phyloP scores from a whole-genome alignment of 2,113 vertebrate species.

The Neoarius graeffei region DNA sequence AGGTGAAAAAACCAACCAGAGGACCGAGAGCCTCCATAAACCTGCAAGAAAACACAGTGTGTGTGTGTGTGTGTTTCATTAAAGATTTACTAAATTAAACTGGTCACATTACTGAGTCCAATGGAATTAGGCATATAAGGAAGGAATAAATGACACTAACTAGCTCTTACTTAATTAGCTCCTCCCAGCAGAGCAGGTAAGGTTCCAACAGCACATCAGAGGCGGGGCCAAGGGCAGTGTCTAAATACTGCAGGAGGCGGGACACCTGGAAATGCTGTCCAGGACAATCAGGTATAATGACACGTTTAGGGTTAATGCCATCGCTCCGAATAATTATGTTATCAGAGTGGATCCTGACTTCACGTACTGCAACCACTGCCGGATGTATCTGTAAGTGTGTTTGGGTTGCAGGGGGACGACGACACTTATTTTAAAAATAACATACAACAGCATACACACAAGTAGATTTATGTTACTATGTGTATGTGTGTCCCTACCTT shows the following conservation, averaged over 20 bases:
- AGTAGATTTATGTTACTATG: not conserved
- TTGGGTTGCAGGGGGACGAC: not conserved
- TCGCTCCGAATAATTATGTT: too few relatives aligned
- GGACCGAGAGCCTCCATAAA: slow-evolving; percentile 71
- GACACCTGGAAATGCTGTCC: slow-evolving; percentile 59
- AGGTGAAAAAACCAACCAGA: slow-evolving; percentile 70
- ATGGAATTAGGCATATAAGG: not conserved
- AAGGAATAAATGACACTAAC: not conserved
- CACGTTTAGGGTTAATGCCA: not conserved
- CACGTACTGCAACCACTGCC: not conserved
- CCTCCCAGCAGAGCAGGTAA: slow-evolving; percentile 60
- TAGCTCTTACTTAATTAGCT: slow-evolving; percentile 56
- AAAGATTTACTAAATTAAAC: not conserved
- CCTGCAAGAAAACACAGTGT: slow-evolving; percentile 54
- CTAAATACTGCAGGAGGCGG: slow-evolving; percentile 48
- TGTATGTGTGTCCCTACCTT: slow-evolving; percentile 30
- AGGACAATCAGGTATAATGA: slow-evolving; percentile 43
- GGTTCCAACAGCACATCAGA: slow-evolving; percentile 54
- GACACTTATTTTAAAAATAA: not conserved
- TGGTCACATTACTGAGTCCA: not conserved
- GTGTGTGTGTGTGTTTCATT: not conserved
- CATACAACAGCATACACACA: not conserved
- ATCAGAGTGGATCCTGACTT: not conserved
- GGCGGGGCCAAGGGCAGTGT: slow-evolving; percentile 46
- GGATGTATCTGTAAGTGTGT: slow-evolving; percentile 1